phyloP scores from a whole-genome alignment of 2,113 vertebrate genomes.

The Chunga burmeisteri region DNA sequence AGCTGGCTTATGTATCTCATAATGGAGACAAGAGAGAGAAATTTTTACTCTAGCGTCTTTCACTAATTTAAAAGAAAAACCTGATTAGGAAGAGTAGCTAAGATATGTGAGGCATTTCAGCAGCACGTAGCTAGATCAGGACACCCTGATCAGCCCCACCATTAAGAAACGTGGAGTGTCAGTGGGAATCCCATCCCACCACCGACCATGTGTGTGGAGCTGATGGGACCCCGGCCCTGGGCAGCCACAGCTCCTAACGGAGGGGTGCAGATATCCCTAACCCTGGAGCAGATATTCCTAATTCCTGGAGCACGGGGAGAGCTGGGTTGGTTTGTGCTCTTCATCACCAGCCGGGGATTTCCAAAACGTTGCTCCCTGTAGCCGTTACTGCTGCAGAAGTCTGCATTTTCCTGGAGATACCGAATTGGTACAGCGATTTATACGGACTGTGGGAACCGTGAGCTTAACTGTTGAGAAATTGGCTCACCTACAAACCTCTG shows the following conservation, averaged over 20 bases:
- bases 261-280: no score
- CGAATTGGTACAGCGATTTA: background rate
- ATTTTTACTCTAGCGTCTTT: background rate
- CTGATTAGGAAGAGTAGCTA: background rate
- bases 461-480: background rate
- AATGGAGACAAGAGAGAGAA: background rate
- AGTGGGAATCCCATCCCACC: background rate
- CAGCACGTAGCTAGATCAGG: background rate
- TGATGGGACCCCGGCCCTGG: background rate
- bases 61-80: background rate
- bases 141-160: background rate
- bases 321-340: background rate
- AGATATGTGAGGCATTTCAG: background rate
- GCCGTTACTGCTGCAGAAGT: background rate
- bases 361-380: background rate
- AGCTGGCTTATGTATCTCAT: background rate
- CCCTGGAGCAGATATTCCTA: background rate
- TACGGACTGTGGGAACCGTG: background rate
- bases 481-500: background rate
- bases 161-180: background rate
- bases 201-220: fast-evolving
- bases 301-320: background rate
- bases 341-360: background rate
- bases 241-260: background rate
- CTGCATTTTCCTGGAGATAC: background rate